phyloP scores from a whole-genome alignment of 2,113 vertebrate genomes.

The Semnornis frantzii region DNA sequence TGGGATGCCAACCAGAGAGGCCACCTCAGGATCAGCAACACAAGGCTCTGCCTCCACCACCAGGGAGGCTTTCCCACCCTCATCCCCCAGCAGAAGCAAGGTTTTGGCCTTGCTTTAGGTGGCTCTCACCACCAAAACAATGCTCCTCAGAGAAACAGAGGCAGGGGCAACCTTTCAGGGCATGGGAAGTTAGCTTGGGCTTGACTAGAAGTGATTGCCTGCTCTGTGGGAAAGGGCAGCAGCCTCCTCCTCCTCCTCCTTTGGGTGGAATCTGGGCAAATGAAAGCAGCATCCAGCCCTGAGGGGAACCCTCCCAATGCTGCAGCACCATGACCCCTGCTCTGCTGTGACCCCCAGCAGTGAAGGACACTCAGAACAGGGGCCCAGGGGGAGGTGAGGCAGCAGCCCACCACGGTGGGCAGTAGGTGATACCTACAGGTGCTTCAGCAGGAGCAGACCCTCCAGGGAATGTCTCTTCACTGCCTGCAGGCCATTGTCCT shows the following conservation, averaged over 20 bases:
- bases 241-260: neutral
- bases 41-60: too few relatives aligned
- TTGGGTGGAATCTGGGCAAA: neutral
- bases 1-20: too few relatives aligned
- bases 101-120: too few relatives aligned
- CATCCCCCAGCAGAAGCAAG: too few relatives aligned
- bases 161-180: neutral
- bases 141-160: too few relatives aligned
- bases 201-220: neutral
- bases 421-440: conserved; percentile 58
- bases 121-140: too few relatives aligned
- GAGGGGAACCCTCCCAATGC: accelerated
- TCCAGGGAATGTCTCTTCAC: conserved; percentile 61
- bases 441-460: conserved; percentile 63
- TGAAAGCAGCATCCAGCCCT: neutral
- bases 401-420: neutral
- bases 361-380: neutral
- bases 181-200: neutral
- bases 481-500: conserved; percentile 35
- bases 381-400: neutral
- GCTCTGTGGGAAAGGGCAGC: neutral
- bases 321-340: neutral
- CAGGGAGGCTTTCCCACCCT: too few relatives aligned
- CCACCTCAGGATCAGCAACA: too few relatives aligned
- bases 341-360: neutral